phyloP scores from a whole-genome alignment of 2,888 invertebrate species.

The Ornithoptera alexandrae region DNA sequence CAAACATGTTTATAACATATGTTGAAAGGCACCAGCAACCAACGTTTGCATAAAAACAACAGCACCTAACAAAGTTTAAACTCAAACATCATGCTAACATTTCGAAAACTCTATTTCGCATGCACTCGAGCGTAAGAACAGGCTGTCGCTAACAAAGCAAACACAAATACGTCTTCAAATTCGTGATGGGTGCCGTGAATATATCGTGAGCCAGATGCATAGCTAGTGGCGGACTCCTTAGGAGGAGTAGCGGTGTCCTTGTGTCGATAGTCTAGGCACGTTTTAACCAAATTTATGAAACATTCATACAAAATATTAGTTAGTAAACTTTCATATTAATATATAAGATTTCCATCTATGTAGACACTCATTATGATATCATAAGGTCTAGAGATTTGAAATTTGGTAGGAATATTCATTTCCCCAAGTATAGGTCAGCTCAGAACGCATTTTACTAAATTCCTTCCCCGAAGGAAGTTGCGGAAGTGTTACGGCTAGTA shows the following conservation, averaged over 20 bases:
- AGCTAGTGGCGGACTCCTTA: conserved; percentile 37
- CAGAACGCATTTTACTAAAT: too few relatives aligned
- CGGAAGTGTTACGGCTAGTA: too few relatives aligned
- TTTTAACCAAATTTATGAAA: neutral
- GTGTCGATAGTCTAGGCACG: conserved; percentile 3
- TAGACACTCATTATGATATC: too few relatives aligned
- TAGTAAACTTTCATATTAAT: neutral
- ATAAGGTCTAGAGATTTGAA: too few relatives aligned
- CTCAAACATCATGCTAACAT: conserved; percentile 21
- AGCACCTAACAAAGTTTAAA: conserved; percentile 23
- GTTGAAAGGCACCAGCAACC: neutral
- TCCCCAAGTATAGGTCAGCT: too few relatives aligned
- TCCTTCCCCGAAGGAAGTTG: too few relatives aligned
- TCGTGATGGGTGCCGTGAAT: conserved; percentile 33
- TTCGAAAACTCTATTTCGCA: conserved; percentile 29
- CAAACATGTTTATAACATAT: conserved; percentile 1
- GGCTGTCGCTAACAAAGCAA: conserved; percentile 31
- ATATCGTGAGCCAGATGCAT: conserved; percentile 36
- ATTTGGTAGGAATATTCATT: too few relatives aligned
- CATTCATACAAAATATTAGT: neutral
- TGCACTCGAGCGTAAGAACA: conserved; percentile 31
- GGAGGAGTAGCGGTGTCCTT: conserved; percentile 26
- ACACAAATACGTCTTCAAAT: conserved; percentile 31
- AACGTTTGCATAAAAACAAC: conserved; percentile 11
- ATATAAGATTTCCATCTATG: too few relatives aligned